These are phyloP conservation scores for Orchesella flavescens DNA, from an alignment of 2,888 invertebrate genomes.

Conservation along the genomic window DNA sequence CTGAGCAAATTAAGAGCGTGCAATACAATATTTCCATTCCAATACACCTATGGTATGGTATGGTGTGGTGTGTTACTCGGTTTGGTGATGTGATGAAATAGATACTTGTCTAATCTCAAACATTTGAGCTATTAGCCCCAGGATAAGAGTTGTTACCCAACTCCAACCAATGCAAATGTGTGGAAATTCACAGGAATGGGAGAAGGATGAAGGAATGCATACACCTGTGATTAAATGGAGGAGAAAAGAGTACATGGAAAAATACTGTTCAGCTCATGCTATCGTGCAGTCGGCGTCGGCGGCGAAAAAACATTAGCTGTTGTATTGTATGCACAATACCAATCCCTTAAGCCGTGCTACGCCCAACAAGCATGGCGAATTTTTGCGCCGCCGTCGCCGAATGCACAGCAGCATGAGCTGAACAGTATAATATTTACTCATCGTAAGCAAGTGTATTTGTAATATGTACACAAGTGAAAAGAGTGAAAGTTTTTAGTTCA, in stretches of 20 bases:
- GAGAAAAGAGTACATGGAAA: constrained; percentile 10
- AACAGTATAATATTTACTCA: too few relatives aligned
- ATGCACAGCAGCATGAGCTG: too few relatives aligned
- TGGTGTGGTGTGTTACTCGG: neutral
- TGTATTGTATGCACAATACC: neutral
- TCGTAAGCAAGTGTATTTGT: neutral
- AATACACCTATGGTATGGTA: neutral
- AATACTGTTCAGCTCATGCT: too few relatives aligned
- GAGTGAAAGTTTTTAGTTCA: too few relatives aligned
- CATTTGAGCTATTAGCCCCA: constrained; percentile 25
- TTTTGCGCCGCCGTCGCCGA: too few relatives aligned
- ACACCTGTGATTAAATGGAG: constrained; percentile 1
- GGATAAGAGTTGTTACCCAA: constrained; percentile 13
- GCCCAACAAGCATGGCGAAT: too few relatives aligned
- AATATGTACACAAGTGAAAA: neutral
- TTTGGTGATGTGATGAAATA: neutral
- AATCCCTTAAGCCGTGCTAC: too few relatives aligned
- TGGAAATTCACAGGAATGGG: constrained; percentile 5
- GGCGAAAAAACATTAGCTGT: too few relatives aligned
- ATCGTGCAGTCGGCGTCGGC: too few relatives aligned
- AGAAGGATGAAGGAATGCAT: neutral
- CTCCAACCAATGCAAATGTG: too few relatives aligned
- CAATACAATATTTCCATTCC: too few relatives aligned
- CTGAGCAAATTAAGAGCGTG: neutral
- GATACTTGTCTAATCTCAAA: constrained; percentile 19